These are phyloP conservation scores for Drosophila parabipectinata DNA, from an alignment of 1,140 invertebrate genomes.

Conservation along the genomic window DNA sequence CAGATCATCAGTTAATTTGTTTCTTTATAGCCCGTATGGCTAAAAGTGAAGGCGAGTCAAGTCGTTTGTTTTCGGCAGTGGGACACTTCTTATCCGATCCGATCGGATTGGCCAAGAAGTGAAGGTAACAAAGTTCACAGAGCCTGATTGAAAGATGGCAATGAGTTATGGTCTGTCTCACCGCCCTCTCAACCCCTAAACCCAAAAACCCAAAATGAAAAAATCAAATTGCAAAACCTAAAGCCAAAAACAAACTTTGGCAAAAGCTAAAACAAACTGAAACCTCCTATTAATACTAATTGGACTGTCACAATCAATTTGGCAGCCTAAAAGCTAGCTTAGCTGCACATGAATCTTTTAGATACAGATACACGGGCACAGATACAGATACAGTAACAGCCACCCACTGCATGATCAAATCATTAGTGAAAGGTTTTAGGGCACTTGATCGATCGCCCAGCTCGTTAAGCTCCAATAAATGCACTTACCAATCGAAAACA, in stretches of 20 bases:
- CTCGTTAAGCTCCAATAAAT: conserved; percentile 74
- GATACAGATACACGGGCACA: neutral
- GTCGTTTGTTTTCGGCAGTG: conserved; percentile 78
- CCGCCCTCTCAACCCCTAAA: neutral
- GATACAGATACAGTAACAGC: conserved; percentile 6
- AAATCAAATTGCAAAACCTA: conserved; percentile 22
- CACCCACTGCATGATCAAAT: conserved; percentile 71
- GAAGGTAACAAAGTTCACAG: conserved; percentile 34
- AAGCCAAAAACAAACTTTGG: conserved; percentile 1
- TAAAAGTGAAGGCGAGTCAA: conserved; percentile 77
- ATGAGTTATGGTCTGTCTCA: conserved; percentile 31
- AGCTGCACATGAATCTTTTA: conserved; percentile 24
- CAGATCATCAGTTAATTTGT: conserved; percentile 83
- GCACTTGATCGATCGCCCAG: conserved; percentile 74
- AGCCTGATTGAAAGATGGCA: conserved; percentile 46
- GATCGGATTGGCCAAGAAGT: conserved; percentile 38
- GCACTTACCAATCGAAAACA: conserved; percentile 71
- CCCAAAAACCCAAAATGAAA: conserved; percentile 7
- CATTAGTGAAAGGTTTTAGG: conserved; percentile 83
- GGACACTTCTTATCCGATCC: conserved; percentile 71
- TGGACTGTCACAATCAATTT: conserved; percentile 70
- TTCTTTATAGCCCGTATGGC: conserved; percentile 68
- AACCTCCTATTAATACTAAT: conserved; percentile 57
- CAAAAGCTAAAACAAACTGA: conserved; percentile 30
- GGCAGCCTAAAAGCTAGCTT: conserved; percentile 37